phyloP scores from a whole-genome alignment of 2,797 vertebrate genomes.

The Chrosomus eos region DNA sequence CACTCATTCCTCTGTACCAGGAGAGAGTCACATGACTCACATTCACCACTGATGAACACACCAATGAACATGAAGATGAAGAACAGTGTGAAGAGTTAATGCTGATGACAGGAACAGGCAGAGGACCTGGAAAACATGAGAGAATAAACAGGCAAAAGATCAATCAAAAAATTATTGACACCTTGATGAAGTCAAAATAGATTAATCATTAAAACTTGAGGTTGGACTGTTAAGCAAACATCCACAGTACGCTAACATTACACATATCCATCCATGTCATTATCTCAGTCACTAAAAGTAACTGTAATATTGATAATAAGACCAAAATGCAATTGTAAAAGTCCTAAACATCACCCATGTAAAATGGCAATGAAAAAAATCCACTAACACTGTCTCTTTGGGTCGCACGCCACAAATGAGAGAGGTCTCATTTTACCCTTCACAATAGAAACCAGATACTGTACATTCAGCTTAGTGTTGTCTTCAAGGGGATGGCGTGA shows the following conservation, averaged over 20 bases:
- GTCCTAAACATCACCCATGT: neutral
- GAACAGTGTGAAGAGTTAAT: neutral
- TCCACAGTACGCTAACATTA: neutral
- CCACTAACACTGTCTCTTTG: neutral
- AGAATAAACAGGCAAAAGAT: neutral
- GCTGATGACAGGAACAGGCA: neutral
- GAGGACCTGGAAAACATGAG: neutral
- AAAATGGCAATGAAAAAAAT: neutral
- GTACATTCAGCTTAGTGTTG: neutral
- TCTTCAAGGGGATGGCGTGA: neutral
- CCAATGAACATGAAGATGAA: neutral
- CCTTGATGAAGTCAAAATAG: too few relatives aligned
- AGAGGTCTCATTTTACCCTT: neutral
- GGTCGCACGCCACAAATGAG: neutral
- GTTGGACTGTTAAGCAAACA: too few relatives aligned
- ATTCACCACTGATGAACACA: slow-evolving; percentile 2
- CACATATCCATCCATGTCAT: neutral
- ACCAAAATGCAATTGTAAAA: neutral
- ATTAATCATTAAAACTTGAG: too few relatives aligned
- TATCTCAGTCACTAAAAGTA: neutral
- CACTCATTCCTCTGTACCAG: neutral
- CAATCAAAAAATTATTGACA: too few relatives aligned
- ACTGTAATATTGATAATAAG: neutral
- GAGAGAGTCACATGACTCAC: neutral
- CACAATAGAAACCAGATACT: slow-evolving; percentile 1